A percentile compares a stretch with the other conserved stretches of the same genome.
Conservation (phyloP, 2,797 vertebrate genomes). For the Phrynocephalus forsythii region DNA sequence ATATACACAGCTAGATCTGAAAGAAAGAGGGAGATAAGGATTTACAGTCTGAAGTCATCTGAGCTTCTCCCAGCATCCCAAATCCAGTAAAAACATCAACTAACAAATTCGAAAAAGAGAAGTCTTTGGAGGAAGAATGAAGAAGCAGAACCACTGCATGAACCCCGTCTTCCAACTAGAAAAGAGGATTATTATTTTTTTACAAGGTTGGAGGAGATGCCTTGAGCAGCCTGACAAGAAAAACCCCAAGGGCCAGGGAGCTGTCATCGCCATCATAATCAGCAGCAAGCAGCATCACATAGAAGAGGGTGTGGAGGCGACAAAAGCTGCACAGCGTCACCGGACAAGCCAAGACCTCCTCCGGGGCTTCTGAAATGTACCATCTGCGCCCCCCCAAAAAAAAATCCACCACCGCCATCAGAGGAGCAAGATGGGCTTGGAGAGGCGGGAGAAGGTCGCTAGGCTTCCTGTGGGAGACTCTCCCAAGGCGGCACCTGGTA, state of each 20-base stretch:
- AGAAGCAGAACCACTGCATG: background rate
- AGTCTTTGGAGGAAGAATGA: background rate
- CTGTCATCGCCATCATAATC: too few relatives aligned
- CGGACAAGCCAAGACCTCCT: background rate
- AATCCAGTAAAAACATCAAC: background rate
- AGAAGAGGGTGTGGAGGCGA: background rate
- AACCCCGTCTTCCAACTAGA: background rate
- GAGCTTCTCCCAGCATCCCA: background rate
- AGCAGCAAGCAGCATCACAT: too few relatives aligned
- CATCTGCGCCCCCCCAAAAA: too few relatives aligned
- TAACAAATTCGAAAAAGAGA: background rate
- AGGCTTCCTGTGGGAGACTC: too few relatives aligned
- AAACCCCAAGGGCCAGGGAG: too few relatives aligned
- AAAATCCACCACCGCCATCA: too few relatives aligned
- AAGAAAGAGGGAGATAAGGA: background rate
- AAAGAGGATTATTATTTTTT: background rate
- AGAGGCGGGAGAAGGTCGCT: background rate
- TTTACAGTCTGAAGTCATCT: background rate
- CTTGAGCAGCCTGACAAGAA: too few relatives aligned
- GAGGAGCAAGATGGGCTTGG: too few relatives aligned
- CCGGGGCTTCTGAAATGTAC: too few relatives aligned
- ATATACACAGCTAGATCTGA: background rate
- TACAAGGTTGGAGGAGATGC: background rate
- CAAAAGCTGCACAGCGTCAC: background rate
- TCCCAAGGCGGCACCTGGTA: too few relatives aligned